A percentile compares a stretch with the other conserved stretches of the same genome.
These are phyloP conservation scores for Cladorhizidae sp. DNA, from an alignment of 37 sponge, comb jelly and placozoan species.

Conservation along the genomic window DNA sequence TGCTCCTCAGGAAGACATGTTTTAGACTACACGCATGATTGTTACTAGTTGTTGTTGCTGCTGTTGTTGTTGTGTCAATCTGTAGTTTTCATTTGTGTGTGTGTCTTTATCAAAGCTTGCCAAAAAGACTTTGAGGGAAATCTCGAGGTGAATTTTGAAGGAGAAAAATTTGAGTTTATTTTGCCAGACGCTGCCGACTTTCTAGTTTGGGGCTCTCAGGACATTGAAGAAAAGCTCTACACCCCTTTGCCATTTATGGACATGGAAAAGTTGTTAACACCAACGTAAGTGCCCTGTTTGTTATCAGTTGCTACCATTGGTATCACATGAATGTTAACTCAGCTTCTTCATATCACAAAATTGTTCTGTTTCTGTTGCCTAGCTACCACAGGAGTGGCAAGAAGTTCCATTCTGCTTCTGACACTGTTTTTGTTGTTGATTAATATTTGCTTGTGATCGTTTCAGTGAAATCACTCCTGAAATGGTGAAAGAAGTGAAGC, in stretches of 20 bases:
- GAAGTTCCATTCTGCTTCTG: too few species aligned
- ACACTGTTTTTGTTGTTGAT: too few species aligned
- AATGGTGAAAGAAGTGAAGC: not conserved
- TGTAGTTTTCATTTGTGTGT: too few species aligned
- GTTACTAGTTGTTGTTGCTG: too few species aligned
- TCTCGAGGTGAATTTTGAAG: not conserved
- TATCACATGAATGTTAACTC: too few species aligned
- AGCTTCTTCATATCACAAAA: too few species aligned
- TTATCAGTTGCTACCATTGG: not conserved
- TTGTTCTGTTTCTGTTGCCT: too few species aligned
- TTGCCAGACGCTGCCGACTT: constrained; percentile 9
- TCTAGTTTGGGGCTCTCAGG: not conserved
- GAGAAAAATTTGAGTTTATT: constrained; percentile 9
- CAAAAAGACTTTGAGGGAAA: constrained; percentile 7
- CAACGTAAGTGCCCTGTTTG: not conserved
- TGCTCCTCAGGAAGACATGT: too few species aligned
- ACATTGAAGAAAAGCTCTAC: not conserved
- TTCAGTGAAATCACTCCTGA: not conserved
- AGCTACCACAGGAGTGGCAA: too few species aligned
- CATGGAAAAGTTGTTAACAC: constrained; percentile 15
- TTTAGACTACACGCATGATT: too few species aligned
- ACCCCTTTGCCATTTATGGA: constrained; percentile 16
- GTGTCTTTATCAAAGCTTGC: not conserved
- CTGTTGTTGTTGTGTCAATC: too few species aligned
- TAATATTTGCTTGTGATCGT: not conserved